Conservation (phyloP, 2,113 vertebrate species). For the Triplophysa siluroides region DNA sequence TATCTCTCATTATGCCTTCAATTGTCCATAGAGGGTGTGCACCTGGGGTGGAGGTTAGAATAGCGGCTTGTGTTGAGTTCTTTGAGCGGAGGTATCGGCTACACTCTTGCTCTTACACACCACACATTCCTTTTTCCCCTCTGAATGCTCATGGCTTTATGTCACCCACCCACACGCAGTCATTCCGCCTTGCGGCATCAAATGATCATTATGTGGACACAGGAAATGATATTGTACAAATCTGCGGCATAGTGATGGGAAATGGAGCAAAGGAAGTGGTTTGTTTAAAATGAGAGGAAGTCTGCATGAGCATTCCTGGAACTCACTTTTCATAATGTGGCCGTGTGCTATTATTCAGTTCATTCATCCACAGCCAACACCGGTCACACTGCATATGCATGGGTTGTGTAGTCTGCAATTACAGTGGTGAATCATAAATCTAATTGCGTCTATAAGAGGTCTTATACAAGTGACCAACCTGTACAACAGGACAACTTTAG, state of each 20-base stretch:
- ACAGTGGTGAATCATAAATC: constrained; percentile 14
- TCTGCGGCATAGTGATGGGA: constrained; percentile 42
- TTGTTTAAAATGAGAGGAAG: constrained; percentile 39
- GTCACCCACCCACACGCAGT: background rate
- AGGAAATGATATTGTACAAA: constrained; percentile 42
- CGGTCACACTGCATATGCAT: background rate
- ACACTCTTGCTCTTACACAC: background rate
- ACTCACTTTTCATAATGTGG: constrained; percentile 33
- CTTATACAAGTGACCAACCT: background rate
- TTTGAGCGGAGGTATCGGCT: background rate
- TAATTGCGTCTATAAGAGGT: constrained; percentile 6
- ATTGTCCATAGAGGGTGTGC: constrained; percentile 32
- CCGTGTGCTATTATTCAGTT: constrained; percentile 2
- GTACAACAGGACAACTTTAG: background rate
- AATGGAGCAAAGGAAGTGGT: constrained; percentile 29
- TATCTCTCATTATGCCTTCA: constrained; percentile 20
- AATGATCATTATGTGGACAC: constrained; percentile 45
- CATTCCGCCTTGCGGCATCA: constrained; percentile 18
- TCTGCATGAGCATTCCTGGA: constrained; percentile 30
- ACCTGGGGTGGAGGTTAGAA: background rate
- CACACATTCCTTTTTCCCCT: constrained; percentile 24
- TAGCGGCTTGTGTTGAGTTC: background rate
- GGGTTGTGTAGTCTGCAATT: constrained; percentile 8
- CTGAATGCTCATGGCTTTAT: constrained; percentile 6
- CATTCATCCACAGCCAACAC: constrained; percentile 16